A percentile compares a stretch with the other conserved stretches of the same genome.
phyloP scores from a whole-genome alignment of 1,140 invertebrate genomes.

The Sinella curviseta region DNA sequence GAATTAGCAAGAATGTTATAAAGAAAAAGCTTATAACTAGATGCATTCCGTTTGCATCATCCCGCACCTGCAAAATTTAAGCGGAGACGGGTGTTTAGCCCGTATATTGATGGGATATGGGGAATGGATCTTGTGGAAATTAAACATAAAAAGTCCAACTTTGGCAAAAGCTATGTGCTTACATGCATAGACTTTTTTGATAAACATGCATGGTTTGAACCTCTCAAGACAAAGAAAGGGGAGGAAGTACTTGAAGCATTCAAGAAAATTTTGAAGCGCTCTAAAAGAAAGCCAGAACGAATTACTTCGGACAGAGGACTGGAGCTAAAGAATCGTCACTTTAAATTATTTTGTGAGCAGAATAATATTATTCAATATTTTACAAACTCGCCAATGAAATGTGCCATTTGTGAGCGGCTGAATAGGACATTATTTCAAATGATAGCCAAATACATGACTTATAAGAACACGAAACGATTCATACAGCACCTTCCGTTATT shows the following conservation, averaged over 20 bases:
- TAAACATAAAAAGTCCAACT: too few species aligned
- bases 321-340: too few species aligned
- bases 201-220: not conserved
- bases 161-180: too few species aligned
- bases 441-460: too few species aligned
- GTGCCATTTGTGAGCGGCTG: constrained; percentile 21
- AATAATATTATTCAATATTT: constrained; percentile 28
- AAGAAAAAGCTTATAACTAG: not conserved
- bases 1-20: not conserved
- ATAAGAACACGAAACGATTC: constrained; percentile 2
- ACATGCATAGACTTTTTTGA: too few species aligned
- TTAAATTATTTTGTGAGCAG: too few species aligned
- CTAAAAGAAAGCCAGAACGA: too few species aligned
- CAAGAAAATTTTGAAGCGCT: constrained; percentile 6
- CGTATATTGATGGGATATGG: too few species aligned
- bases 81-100: not conserved
- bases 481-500: constrained; percentile 21
- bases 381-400: constrained; percentile 10
- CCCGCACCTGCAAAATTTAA: not conserved
- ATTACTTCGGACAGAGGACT: too few species aligned
- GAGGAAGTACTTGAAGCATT: constrained; percentile 11
- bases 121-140: too few species aligned
- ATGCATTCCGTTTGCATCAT: not conserved
- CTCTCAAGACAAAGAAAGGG: constrained; percentile 27
- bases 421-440: constrained; percentile 30